Percentiles rank a stretch among this genome's conserved stretches.
These are phyloP conservation scores for Luperina nickerlii DNA, from an alignment of 2,888 invertebrate genomes.

Conservation along the genomic window DNA sequence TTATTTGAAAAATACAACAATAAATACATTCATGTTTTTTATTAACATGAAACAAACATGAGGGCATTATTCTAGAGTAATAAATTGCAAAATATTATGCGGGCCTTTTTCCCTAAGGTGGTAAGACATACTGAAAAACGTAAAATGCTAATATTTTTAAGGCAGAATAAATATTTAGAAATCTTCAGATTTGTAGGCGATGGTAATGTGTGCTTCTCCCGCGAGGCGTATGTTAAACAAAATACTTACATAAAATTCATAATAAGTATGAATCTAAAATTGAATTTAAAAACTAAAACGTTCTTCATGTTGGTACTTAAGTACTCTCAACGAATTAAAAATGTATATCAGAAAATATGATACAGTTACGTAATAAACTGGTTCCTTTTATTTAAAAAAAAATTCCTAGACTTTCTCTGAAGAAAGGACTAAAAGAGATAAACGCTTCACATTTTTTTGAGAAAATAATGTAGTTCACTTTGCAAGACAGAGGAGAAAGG, in stretches of 20 bases:
- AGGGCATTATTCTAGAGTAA: constrained; percentile 15
- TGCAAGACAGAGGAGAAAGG: constrained; percentile 36
- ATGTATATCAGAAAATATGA: constrained; percentile 17
- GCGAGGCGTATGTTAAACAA: constrained; percentile 29
- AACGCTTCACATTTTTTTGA: constrained; percentile 38
- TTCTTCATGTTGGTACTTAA: background rate
- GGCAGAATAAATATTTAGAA: constrained; percentile 50
- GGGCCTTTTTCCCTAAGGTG: constrained; percentile 27
- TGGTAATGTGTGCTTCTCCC: constrained; percentile 39
- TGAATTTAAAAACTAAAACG: constrained; percentile 28
- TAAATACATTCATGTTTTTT: constrained; percentile 5
- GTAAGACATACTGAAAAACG: constrained; percentile 20
- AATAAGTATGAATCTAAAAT: constrained; percentile 19
- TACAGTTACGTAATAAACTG: background rate
- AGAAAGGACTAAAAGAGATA: constrained; percentile 34
- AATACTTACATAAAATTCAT: constrained; percentile 22
- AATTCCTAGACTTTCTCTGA: background rate
- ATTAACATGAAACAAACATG: constrained; percentile 11
- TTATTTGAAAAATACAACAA: background rate
- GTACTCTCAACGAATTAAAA: constrained; percentile 11
- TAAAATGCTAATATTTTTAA: constrained; percentile 43
- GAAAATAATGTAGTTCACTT: constrained; percentile 49
- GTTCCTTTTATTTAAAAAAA: constrained; percentile 9
- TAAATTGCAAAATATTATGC: constrained; percentile 39
- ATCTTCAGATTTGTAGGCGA: constrained; percentile 35